Base-by-base conservation (phyloP, 1,140 invertebrate genomes). In the Calephelis virginiensis region DNA sequence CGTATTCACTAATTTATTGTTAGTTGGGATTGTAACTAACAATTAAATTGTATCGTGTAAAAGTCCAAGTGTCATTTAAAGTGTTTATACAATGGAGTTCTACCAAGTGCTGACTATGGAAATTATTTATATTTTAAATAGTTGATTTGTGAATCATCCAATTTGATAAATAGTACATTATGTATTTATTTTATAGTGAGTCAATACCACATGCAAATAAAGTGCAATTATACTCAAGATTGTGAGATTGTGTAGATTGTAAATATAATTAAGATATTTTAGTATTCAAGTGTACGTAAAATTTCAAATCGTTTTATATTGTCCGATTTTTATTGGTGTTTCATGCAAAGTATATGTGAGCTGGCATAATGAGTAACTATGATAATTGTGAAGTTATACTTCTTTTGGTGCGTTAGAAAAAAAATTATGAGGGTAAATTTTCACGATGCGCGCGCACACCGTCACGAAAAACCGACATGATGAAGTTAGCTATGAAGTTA, bases 141-240 rank as follows among this genome's bases (percentile, higher is more conserved):
- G 40, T 43, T 43, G 8, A 43, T 43, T 43, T 17, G 8, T 10
- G 10, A 11, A 56, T 37, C 5, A 28, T 11, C 13, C 50, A 56
- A 37, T 53, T 53, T 53, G 40, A 56, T 28, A 40, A 14, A 63
- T 50, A 67, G 5, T 53, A 48, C 64, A 67, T 43, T 82, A 76
- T 76, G 70, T 78, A 73, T 82, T 82, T 83, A 82, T 82, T 88
- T 83, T 82, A 80, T 83, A 50, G 75, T 74, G 67, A 67, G 70
- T 73, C 68, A 72, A 73, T 79, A 72, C 75, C 72, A 76, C 78
- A 87, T 83, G 82, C 73, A 82, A 86, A 88, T 83, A 86, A 90
- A 90, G 88, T 90, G 88, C 88, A 90, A 90, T 90, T 90, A 87
- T 88, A 90, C 86, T 89, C 84, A 83, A 85, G 81, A 87, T 86